Evolutionary conservation across 2,797 vertebrate genomes (phyloP).

Genomic region (Eospalax fontanierii): DNA sequence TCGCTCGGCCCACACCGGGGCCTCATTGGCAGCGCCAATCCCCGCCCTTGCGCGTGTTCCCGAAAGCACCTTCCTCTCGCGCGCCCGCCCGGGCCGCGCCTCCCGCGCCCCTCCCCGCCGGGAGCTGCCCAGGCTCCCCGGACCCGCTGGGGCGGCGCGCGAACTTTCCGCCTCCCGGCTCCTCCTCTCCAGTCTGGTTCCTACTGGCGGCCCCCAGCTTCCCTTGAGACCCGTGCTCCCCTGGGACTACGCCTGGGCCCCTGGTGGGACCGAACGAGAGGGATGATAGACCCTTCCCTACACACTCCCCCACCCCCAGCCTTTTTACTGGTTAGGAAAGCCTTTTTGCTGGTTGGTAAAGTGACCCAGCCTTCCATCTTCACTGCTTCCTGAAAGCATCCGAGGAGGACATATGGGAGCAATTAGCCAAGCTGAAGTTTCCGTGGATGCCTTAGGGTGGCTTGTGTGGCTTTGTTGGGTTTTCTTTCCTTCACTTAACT

Average conservation of each 20-base stretch:
- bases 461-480: slow-evolving; percentile 74
- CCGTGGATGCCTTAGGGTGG: slow-evolving; percentile 72
- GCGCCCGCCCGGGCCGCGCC: slow-evolving; percentile 74
- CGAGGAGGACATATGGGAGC: slow-evolving; percentile 82
- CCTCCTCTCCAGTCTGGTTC: background rate
- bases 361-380: slow-evolving; percentile 34
- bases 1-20: slow-evolving; percentile 73
- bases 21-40: slow-evolving; percentile 81
- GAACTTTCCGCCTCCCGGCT: slow-evolving; percentile 18
- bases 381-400: slow-evolving; percentile 67
- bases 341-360: no score
- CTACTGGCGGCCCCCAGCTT: background rate
- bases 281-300: background rate
- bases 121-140: background rate
- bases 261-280: background rate
- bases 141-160: slow-evolving; percentile 28
- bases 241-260: background rate
- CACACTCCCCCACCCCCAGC: no score
- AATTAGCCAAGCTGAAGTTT: slow-evolving; percentile 83
- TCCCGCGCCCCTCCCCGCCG: slow-evolving; percentile 66
- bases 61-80: slow-evolving; percentile 84
- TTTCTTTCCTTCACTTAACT: slow-evolving; percentile 60
- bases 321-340: no score
- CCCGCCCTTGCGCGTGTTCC: slow-evolving; percentile 85
- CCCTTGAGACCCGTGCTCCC: background rate